Conservation (phyloP, 2,888 invertebrate genomes). For the Thecocarcelia acutangulata region DNA sequence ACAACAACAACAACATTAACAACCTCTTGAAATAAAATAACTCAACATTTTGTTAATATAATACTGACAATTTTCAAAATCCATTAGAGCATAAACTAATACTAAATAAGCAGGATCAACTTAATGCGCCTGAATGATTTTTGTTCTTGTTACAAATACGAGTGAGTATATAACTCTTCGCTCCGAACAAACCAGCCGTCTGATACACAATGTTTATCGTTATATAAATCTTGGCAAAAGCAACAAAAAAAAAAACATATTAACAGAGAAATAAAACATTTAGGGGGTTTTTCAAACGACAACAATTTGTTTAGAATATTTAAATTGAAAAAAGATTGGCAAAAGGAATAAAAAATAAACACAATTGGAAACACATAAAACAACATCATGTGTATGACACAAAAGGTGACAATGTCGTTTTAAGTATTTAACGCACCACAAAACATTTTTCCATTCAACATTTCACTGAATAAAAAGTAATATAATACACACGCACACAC, state of each 20-base stretch:
- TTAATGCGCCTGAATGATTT: slow-evolving; percentile 63
- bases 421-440: slow-evolving; percentile 67
- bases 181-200: not conserved
- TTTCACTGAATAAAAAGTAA: not conserved
- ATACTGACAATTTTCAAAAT: slow-evolving; percentile 57
- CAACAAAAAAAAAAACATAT: no score
- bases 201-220: slow-evolving; percentile 27
- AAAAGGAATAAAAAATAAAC: slow-evolving; percentile 22
- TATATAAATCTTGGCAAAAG: slow-evolving; percentile 38
- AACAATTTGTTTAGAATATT: slow-evolving; percentile 49
- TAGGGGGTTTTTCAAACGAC: slow-evolving; percentile 43
- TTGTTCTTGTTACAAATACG: slow-evolving; percentile 18
- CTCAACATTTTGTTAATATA: slow-evolving; percentile 52
- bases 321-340: slow-evolving; percentile 24
- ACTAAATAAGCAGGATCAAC: slow-evolving; percentile 69
- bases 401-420: slow-evolving; percentile 69
- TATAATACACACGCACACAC: not conserved
- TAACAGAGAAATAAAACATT: slow-evolving; percentile 48
- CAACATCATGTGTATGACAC: slow-evolving; percentile 48
- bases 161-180: not conserved
- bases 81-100: slow-evolving; percentile 65
- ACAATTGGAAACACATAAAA: slow-evolving; percentile 11
- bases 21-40: slow-evolving; percentile 54
- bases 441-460: slow-evolving; percentile 41
- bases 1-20: slow-evolving; percentile 7